Conservation (phyloP, 1,140 invertebrate genomes). For the Drosophila yakuba region DNA sequence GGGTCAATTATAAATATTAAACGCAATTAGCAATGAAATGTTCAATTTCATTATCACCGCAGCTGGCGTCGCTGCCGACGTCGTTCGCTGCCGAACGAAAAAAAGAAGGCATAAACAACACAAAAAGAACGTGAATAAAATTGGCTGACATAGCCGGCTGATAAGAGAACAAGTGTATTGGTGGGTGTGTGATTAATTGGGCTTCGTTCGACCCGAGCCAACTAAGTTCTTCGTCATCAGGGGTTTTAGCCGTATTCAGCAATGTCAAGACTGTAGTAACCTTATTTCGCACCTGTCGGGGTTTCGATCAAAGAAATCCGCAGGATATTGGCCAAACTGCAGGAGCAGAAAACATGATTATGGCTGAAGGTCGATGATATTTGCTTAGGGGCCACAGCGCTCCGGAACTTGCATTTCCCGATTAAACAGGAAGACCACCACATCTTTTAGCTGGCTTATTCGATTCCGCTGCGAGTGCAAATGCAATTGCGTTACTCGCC, state of each 20-base stretch:
- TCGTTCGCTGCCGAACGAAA: not conserved
- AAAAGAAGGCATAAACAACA: constrained; percentile 1
- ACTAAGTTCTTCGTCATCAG: constrained; percentile 20
- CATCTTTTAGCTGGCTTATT: constrained; percentile 6
- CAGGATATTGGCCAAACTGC: not conserved
- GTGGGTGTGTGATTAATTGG: not conserved
- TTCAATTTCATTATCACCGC: constrained; percentile 82
- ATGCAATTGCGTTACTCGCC: constrained; percentile 25
- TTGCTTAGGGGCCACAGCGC: too few relatives aligned
- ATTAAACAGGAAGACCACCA: not conserved
- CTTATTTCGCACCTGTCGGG: constrained; percentile 38
- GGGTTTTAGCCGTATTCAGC: constrained; percentile 43
- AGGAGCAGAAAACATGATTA: not conserved
- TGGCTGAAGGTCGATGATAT: not conserved
- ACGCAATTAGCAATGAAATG: constrained; percentile 84
- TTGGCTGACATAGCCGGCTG: constrained; percentile 54
- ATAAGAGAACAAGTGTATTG: constrained; percentile 36
- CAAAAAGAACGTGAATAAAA: constrained; percentile 6
- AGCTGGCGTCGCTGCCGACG: constrained; percentile 25
- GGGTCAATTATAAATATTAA: constrained; percentile 83
- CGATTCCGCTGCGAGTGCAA: constrained; percentile 12
- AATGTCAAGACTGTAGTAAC: constrained; percentile 77
- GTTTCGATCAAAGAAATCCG: too few relatives aligned
- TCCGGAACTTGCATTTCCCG: constrained; percentile 8
- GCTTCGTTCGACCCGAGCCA: constrained; percentile 8